Evolutionary conservation across 2,113 vertebrate genomes (phyloP), one percentile per base, ranked within the genome.

Genomic region (Leptosomus discolor): DNA sequence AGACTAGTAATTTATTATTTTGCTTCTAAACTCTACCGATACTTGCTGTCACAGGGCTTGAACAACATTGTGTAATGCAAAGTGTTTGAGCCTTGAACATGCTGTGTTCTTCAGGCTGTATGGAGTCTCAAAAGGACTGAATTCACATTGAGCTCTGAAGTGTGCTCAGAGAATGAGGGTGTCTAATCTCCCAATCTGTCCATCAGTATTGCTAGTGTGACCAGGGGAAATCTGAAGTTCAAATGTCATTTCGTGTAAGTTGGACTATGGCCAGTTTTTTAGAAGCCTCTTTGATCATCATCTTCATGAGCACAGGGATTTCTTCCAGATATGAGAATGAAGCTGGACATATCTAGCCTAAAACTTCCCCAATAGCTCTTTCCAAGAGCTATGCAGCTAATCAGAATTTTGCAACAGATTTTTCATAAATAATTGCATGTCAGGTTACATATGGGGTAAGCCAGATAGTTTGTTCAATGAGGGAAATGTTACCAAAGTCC

Each of bases 401-500:
- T 69, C 8, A 91, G 60, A 56, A 68, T 46, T 96, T 96, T 91
- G 21, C 16, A 88, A 34, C 16, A 46, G 34, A 37, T 89, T 75
- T 87, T 81, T 58, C 67, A 61, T 51, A 75, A 94, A 65, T 69
- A 80, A 88, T 57, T 80, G 37, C 8, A 12, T 65, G 26, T 37
- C 34, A 27, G 22, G 60, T 77, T 85, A 48, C 73, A 57, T 57
- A 80, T 19, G 18, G 56, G 27, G 4, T 85, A 10, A 83, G 30
- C 17, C 54, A 74, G 60, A 3, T 32, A 46, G 48, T 58, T 76
- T 78, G 34, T 78, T 95, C 80, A 88, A 5, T 46, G 63, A 95
- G 11, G 24, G 39, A 82, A 95, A 85, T 37, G 19, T 60, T 84
- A 88, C 45, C 15, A 26, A 84, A 89, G 30, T 63, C 60, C 29